Percentiles rank a stretch among this genome's conserved stretches.
These are phyloP conservation scores for Protomyctophum bolini DNA, from an alignment of 2,113 vertebrate genomes.

Conservation along the genomic window DNA sequence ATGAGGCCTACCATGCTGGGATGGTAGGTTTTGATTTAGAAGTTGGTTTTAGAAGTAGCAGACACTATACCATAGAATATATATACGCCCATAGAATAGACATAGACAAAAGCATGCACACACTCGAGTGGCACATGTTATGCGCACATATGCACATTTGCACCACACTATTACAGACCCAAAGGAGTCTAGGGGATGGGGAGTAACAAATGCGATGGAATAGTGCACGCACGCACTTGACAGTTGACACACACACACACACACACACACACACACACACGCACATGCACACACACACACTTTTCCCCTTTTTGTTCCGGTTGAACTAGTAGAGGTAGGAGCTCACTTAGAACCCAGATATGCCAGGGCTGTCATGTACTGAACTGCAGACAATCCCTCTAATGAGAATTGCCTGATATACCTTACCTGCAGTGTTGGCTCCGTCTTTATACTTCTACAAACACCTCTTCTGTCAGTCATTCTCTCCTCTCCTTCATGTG, in stretches of 20 bases:
- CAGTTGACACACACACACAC: background rate
- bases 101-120: constrained; percentile 2
- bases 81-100: constrained; percentile 63
- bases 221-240: too few species aligned
- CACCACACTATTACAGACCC: too few species aligned
- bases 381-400: constrained; percentile 47
- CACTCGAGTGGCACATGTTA: too few species aligned
- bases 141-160: too few species aligned
- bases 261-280: constrained; percentile 21
- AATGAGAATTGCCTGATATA: constrained; percentile 65
- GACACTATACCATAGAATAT: constrained; percentile 35
- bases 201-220: too few species aligned
- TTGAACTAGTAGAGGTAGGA: constrained; percentile 46
- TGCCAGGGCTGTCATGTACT: constrained; percentile 40
- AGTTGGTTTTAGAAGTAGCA: constrained; percentile 56
- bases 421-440: constrained; percentile 53
- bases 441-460: constrained; percentile 31
- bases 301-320: constrained; percentile 24
- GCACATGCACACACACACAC: constrained; percentile 13
- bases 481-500: background rate
- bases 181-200: too few species aligned
- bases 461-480: constrained; percentile 46
- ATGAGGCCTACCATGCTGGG: constrained; percentile 64
- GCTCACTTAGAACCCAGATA: constrained; percentile 42
- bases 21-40: constrained; percentile 61